phyloP scores from a whole-genome alignment of 2,888 invertebrate genomes.

The Leucozona laternaria region DNA sequence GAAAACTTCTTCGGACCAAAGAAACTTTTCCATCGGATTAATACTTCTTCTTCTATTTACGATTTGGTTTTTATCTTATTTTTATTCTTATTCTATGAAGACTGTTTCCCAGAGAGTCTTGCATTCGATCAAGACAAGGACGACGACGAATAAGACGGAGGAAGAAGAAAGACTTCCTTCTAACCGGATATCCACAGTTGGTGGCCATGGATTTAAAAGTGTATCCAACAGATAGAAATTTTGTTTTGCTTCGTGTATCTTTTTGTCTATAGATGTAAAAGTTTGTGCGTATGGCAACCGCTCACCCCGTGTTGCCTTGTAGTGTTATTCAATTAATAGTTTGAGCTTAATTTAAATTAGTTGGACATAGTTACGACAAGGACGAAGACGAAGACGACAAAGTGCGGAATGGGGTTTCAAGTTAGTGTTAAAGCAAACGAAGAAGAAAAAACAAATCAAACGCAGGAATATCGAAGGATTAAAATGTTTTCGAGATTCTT shows the following conservation, averaged over 20 bases:
- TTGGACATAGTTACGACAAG: slow-evolving; percentile 62
- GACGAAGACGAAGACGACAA: slow-evolving; percentile 8
- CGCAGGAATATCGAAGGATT: slow-evolving; percentile 30
- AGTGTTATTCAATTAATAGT: slow-evolving; percentile 72
- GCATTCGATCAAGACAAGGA: slow-evolving; percentile 37
- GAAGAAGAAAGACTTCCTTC: slow-evolving; percentile 10
- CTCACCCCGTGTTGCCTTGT: slow-evolving; percentile 20
- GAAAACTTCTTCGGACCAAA: slow-evolving; percentile 33
- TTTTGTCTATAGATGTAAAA: neutral
- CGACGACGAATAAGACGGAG: neutral
- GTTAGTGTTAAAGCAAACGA: slow-evolving; percentile 40
- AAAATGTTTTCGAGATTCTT: slow-evolving; percentile 38
- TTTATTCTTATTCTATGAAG: slow-evolving; percentile 13
- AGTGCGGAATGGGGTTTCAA: slow-evolving; percentile 53
- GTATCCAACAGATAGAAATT: slow-evolving; percentile 52
- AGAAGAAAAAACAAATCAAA: slow-evolving; percentile 3
- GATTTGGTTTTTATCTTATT: slow-evolving; percentile 20
- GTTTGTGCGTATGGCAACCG: slow-evolving; percentile 21
- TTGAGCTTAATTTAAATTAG: slow-evolving; percentile 73
- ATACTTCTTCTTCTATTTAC: slow-evolving; percentile 45
- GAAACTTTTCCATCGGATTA: slow-evolving; percentile 56
- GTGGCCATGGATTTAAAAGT: slow-evolving; percentile 33
- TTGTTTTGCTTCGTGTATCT: slow-evolving; percentile 29
- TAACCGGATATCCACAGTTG: slow-evolving; percentile 31
- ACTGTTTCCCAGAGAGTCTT: slow-evolving; percentile 9